These are phyloP conservation scores for Hyppa rectilinea DNA, from an alignment of 2,888 invertebrate genomes.

Conservation along the genomic window DNA sequence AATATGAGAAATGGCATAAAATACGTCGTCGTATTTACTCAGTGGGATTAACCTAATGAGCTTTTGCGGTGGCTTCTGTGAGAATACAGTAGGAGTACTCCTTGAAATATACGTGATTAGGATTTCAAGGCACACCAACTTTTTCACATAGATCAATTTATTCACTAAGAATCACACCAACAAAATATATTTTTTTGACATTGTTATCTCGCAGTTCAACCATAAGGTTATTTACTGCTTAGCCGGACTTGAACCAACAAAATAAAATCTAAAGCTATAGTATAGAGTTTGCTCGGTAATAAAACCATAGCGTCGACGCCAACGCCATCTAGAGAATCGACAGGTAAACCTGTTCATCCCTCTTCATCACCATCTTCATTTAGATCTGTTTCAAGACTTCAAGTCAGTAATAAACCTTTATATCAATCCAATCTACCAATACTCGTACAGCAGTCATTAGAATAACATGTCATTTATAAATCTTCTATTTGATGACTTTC, in stretches of 20 bases:
- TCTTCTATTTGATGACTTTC: slow-evolving; percentile 28
- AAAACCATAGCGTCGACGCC: no score
- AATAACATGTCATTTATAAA: slow-evolving; percentile 29
- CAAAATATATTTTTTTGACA: no score
- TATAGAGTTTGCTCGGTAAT: no score
- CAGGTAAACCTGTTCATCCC: neutral
- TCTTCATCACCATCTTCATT: neutral
- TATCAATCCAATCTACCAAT: neutral
- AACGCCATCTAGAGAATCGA: no score
- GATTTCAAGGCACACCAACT: no score
- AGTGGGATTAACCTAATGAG: slow-evolving; percentile 42
- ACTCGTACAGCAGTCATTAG: neutral
- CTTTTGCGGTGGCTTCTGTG: slow-evolving; percentile 4
- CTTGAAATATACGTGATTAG: slow-evolving; percentile 22
- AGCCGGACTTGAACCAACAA: no score
- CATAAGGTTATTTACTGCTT: no score
- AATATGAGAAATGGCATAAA: slow-evolving; percentile 26
- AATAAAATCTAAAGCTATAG: no score
- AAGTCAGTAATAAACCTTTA: neutral
- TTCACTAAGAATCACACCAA: no score
- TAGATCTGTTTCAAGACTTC: neutral
- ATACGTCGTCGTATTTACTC: slow-evolving; percentile 29
- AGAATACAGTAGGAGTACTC: neutral
- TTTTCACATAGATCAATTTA: no score
- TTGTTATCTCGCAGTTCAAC: no score